A percentile compares a stretch with the other conserved stretches of the same genome.
Evolutionary conservation across 1,140 invertebrate genomes (phyloP).

Genomic region (Nylanderia fulva): DNA sequence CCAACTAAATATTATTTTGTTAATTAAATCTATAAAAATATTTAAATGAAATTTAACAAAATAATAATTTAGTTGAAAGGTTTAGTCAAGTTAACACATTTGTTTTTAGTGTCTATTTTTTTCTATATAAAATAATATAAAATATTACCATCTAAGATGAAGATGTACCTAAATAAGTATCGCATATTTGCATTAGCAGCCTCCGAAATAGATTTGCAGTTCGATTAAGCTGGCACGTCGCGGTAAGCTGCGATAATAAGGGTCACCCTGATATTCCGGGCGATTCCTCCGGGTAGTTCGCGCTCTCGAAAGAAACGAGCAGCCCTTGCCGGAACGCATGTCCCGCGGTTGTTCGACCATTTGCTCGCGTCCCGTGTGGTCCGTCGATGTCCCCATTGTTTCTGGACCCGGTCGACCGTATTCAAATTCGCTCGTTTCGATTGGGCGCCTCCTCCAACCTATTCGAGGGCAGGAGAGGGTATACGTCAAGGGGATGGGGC

Average conservation of each 20-base stretch:
- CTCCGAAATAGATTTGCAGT: neutral
- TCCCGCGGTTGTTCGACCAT: constrained; percentile 86
- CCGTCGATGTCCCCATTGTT: constrained; percentile 86
- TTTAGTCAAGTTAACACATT: too few relatives aligned
- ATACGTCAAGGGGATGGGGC: constrained; percentile 16
- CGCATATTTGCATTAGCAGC: too few relatives aligned
- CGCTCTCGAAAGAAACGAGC: constrained; percentile 64
- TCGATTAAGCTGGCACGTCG: neutral
- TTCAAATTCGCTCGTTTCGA: constrained; percentile 75
- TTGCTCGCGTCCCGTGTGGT: constrained; percentile 86
- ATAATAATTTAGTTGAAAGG: too few relatives aligned
- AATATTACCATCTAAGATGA: too few relatives aligned
- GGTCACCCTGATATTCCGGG: neutral
- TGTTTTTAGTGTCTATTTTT: too few relatives aligned
- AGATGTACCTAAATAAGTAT: too few relatives aligned
- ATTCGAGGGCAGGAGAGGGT: neutral
- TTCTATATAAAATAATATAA: too few relatives aligned
- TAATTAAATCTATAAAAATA: too few relatives aligned
- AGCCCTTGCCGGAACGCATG: constrained; percentile 83
- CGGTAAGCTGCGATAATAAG: neutral
- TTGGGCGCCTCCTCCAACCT: constrained; percentile 64
- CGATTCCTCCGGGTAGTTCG: constrained; percentile 42
- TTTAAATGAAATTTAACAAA: too few relatives aligned
- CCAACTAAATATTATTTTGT: too few relatives aligned
- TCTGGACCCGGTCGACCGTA: constrained; percentile 74